phyloP scores from a whole-genome alignment of 2,113 vertebrate genomes.

The Dipodomys merriami region DNA sequence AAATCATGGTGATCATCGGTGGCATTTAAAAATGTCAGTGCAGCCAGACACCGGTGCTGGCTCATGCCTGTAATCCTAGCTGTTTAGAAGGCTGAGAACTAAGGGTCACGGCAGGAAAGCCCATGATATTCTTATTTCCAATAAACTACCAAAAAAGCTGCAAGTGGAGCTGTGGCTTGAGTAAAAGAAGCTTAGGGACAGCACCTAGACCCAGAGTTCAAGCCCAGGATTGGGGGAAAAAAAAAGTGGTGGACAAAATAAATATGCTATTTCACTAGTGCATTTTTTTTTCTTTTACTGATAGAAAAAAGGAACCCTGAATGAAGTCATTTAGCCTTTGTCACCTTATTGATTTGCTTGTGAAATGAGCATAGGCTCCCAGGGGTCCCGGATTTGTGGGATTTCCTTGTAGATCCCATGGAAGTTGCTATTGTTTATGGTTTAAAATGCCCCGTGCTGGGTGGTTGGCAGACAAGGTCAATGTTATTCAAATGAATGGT shows the following conservation, averaged over 20 bases:
- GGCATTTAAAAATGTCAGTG: constrained; percentile 50
- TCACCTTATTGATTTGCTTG: constrained; percentile 5
- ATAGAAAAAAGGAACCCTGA: not conserved
- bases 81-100: too few relatives aligned
- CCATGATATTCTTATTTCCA: too few relatives aligned
- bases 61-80: too few relatives aligned
- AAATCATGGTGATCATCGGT: not conserved
- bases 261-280: not conserved
- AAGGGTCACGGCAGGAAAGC: too few relatives aligned
- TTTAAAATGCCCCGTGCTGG: not conserved
- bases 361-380: not conserved
- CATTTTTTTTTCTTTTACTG: not conserved
- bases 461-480: too few relatives aligned
- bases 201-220: too few relatives aligned
- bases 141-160: too few relatives aligned
- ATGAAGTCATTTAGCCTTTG: constrained; percentile 8
- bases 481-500: not conserved
- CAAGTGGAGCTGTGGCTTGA: too few relatives aligned
- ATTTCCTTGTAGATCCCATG: not conserved
- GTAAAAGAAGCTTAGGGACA: too few relatives aligned
- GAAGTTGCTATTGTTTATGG: not conserved
- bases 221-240: too few relatives aligned
- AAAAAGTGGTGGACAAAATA: not conserved
- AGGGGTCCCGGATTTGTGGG: not conserved
- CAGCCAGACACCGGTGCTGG: not conserved